Conservation (phyloP, 1,140 invertebrate species). For the Cotesia chilonis region DNA sequence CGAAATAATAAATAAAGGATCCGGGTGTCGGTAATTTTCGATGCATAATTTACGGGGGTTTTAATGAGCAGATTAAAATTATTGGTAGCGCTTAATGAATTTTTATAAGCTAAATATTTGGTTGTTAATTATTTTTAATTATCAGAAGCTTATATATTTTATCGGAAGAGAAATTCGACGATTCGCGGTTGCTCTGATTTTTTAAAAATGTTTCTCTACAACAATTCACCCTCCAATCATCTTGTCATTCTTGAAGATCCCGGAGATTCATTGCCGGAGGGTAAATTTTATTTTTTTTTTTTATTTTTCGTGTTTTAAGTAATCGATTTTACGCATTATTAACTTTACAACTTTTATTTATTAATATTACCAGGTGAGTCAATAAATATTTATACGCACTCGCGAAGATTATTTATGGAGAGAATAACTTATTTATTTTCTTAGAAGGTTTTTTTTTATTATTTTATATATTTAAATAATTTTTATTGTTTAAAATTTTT, state of each 20-base stretch:
- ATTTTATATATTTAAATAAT: too few relatives aligned
- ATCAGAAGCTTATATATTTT: conserved; percentile 37
- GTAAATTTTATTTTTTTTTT: neutral
- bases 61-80: too few relatives aligned
- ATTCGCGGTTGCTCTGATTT: conserved; percentile 10
- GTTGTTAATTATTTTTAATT: conserved; percentile 65
- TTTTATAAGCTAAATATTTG: too few relatives aligned
- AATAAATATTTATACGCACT: neutral
- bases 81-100: too few relatives aligned
- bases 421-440: too few relatives aligned
- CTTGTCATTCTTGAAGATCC: conserved; percentile 43
- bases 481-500: too few relatives aligned
- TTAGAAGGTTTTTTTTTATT: too few relatives aligned
- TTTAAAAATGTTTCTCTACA: conserved; percentile 35
- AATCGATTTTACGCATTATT: conserved; percentile 37
- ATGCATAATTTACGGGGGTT: conserved; percentile 64
- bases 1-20: conserved; percentile 55
- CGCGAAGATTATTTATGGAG: too few relatives aligned
- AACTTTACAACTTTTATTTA: conserved; percentile 29
- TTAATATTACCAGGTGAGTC: neutral
- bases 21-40: conserved; percentile 62
- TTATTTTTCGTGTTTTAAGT: conserved; percentile 23
- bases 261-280: conserved; percentile 40
- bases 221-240: conserved; percentile 42
- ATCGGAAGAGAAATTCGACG: conserved; percentile 1